phyloP scores from a whole-genome alignment of 2,113 vertebrate genomes.

The Shinisaurus crocodilurus region DNA sequence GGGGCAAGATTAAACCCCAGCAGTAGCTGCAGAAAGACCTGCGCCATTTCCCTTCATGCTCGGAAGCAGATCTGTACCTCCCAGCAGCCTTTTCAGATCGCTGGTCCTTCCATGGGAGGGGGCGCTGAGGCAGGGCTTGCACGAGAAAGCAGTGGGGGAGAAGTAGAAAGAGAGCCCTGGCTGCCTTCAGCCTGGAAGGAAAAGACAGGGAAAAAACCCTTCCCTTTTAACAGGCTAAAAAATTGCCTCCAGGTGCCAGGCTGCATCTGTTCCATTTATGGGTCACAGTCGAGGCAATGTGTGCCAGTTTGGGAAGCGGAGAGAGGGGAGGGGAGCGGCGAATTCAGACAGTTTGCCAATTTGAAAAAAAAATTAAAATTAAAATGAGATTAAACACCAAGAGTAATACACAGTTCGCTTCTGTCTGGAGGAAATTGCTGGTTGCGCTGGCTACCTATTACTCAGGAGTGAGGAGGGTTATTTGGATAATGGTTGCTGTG shows the following conservation, averaged over 20 bases:
- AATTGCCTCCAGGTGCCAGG: not conserved
- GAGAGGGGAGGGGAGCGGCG: not conserved
- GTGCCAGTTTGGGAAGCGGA: not conserved
- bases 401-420: not conserved
- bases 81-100: not conserved
- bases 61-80: not conserved
- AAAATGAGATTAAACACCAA: not conserved
- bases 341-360: not conserved
- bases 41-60: not conserved
- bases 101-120: not conserved
- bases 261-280: slow-evolving; percentile 3
- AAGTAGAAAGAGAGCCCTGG: not conserved
- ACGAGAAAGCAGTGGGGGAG: not conserved
- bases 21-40: not conserved
- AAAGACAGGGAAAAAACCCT: not conserved
- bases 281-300: not conserved
- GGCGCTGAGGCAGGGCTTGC: not conserved
- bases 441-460: slow-evolving; percentile 44
- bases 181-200: not conserved
- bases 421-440: slow-evolving; percentile 17
- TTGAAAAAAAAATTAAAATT: not conserved
- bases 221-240: not conserved
- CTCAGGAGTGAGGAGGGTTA: not conserved
- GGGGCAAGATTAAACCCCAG: not conserved
- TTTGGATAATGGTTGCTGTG: slow-evolving; percentile 43